phyloP scores from a whole-genome alignment of 2,797 vertebrate genomes.

The Takifugu ocellatus region DNA sequence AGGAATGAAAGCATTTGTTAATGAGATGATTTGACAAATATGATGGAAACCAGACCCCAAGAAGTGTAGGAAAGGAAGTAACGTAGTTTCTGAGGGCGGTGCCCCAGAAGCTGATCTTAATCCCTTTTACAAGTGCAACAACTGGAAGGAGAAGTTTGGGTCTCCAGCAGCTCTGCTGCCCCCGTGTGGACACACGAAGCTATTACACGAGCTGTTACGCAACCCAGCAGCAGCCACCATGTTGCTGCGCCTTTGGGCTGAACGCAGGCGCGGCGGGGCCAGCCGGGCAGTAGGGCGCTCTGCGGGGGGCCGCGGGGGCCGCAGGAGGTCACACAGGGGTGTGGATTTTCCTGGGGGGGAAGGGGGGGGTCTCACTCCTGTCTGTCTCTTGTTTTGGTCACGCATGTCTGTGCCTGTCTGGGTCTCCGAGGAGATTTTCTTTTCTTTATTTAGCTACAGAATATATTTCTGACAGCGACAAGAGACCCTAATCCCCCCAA shows the following conservation, averaged over 20 bases:
- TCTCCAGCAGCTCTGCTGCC: constrained; percentile 36
- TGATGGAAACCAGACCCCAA: not conserved
- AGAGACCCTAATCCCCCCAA: too few species aligned
- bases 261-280: constrained; percentile 27
- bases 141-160: not conserved
- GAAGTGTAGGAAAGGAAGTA: not conserved
- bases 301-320: constrained; percentile 9
- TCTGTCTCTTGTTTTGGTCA: constrained; percentile 4
- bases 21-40: not conserved
- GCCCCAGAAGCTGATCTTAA: not conserved
- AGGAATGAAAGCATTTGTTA: not conserved
- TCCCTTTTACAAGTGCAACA: not conserved
- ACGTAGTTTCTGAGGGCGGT: not conserved
- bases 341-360: constrained; percentile 15
- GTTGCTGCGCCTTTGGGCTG: constrained; percentile 51
- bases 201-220: constrained; percentile 62
- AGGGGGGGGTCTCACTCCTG: constrained; percentile 12
- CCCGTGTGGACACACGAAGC: constrained; percentile 32
- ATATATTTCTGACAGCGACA: too few species aligned
- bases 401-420: not conserved
- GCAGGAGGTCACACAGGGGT: not conserved
- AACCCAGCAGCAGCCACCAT: constrained; percentile 45
- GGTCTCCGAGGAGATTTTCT: not conserved
- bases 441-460: too few species aligned
- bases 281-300: not conserved